Percentiles rank a stretch among this genome's conserved stretches.
phyloP scores from a whole-genome alignment of 2,113 vertebrate species.

The Pao palembangensis region DNA sequence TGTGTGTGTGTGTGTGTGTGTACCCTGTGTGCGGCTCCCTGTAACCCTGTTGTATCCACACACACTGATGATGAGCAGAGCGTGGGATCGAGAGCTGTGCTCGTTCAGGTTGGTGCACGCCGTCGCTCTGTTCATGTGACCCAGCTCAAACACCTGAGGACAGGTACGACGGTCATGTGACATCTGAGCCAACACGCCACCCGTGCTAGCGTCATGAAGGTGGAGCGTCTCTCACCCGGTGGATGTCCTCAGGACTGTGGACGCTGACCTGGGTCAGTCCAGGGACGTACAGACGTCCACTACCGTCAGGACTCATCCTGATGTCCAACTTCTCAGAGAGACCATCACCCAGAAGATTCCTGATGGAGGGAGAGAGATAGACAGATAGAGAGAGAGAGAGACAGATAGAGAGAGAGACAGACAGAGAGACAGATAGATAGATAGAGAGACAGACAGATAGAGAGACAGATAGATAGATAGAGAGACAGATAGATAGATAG shows the following conservation, averaged over 20 bases:
- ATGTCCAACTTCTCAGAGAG: too few relatives aligned
- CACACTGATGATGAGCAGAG: conserved; percentile 91
- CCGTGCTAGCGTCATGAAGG: too few relatives aligned
- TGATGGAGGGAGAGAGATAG: too few relatives aligned
- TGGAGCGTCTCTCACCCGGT: conserved; percentile 74
- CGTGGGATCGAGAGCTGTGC: conserved; percentile 92
- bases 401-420: too few relatives aligned
- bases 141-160: conserved; percentile 85
- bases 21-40: conserved; percentile 83
- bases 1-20: not conserved
- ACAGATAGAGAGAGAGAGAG: too few relatives aligned
- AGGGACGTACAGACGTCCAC: conserved; percentile 90
- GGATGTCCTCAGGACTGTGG: conserved; percentile 89
- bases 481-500: too few relatives aligned
- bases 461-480: too few relatives aligned
- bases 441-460: too few relatives aligned
- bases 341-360: too few relatives aligned
- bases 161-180: too few relatives aligned
- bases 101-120: conserved; percentile 92
- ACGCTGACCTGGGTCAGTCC: conserved; percentile 85
- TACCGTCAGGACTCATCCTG: conserved; percentile 90
- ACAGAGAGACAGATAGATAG: too few relatives aligned
- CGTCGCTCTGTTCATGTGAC: conserved; percentile 85
- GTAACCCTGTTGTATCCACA: conserved; percentile 84
- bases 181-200: too few relatives aligned